A percentile compares a stretch with the other conserved stretches of the same genome.
These are phyloP conservation scores for Drepanosiphum platanoidis DNA, from an alignment of 2,888 invertebrate genomes.

Conservation along the genomic window DNA sequence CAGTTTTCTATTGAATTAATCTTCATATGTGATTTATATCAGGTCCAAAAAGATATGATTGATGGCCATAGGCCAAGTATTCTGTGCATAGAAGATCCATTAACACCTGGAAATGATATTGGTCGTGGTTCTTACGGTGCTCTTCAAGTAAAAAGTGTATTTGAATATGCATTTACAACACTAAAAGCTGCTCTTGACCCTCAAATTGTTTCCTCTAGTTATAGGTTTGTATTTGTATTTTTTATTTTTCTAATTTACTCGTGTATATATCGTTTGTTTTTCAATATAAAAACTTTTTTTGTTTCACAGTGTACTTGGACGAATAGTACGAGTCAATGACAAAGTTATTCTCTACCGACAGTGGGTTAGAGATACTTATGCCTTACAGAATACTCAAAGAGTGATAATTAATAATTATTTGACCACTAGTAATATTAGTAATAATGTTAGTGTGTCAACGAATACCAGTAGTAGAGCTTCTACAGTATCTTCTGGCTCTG, in stretches of 20 bases:
- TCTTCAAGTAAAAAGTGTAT: conserved; percentile 89
- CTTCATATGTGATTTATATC: conserved; percentile 19
- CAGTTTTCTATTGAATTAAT: neutral
- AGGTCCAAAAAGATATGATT: conserved; percentile 89
- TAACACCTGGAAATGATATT: conserved; percentile 96
- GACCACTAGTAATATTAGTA: conserved; percentile 52
- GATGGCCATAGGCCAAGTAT: conserved; percentile 93
- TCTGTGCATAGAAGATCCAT: conserved; percentile 97
- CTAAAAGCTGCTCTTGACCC: conserved; percentile 80
- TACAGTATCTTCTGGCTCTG: conserved; percentile 60
- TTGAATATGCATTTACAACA: conserved; percentile 93
- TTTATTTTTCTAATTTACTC: neutral
- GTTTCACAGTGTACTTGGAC: conserved; percentile 78
- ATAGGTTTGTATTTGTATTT: conserved; percentile 67
- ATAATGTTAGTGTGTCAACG: conserved; percentile 56
- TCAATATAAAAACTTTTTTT: conserved; percentile 45
- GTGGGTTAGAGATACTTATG: conserved; percentile 74
- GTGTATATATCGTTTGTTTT: neutral
- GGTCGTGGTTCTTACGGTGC: conserved; percentile 97
- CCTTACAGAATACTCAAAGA: conserved; percentile 64
- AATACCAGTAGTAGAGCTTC: conserved; percentile 61
- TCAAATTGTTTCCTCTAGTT: conserved; percentile 67
- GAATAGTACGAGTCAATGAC: conserved; percentile 92
- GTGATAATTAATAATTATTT: conserved; percentile 55
- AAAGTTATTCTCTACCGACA: conserved; percentile 83